Evolutionary conservation across 2,888 invertebrate genomes (phyloP).

Genomic region (Agrotis ipsilon): DNA sequence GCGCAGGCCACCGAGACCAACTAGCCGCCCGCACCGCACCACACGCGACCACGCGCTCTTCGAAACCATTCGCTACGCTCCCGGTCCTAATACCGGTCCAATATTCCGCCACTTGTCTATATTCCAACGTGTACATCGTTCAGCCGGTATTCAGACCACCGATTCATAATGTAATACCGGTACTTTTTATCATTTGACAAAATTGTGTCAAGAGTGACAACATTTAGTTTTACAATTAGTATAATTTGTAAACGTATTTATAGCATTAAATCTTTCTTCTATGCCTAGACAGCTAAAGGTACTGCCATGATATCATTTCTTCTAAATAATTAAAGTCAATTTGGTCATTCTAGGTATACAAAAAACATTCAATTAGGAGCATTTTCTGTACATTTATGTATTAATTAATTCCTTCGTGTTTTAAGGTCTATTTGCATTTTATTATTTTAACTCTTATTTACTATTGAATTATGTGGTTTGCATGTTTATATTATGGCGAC

Average conservation of each 20-base stretch:
- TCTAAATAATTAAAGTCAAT: slow-evolving; percentile 52
- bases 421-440: slow-evolving; percentile 64
- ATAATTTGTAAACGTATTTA: slow-evolving; percentile 61
- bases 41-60: slow-evolving; percentile 30
- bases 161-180: slow-evolving; percentile 61
- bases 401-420: slow-evolving; percentile 68
- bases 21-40: slow-evolving; percentile 46
- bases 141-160: slow-evolving; percentile 69
- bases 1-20: slow-evolving; percentile 72
- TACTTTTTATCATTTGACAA: slow-evolving; percentile 59
- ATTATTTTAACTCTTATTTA: slow-evolving; percentile 63
- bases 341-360: slow-evolving; percentile 57
- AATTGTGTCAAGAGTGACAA: slow-evolving; percentile 54
- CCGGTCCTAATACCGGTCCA: slow-evolving; percentile 30
- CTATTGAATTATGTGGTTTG: slow-evolving; percentile 67
- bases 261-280: slow-evolving; percentile 45
- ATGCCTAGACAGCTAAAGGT: slow-evolving; percentile 70
- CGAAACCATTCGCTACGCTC: slow-evolving; percentile 34
- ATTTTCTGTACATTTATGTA: slow-evolving; percentile 65
- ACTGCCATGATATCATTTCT: slow-evolving; percentile 69
- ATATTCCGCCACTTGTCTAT: slow-evolving; percentile 41
- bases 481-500: slow-evolving; percentile 66
- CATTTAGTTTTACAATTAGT: slow-evolving; percentile 57
- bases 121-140: slow-evolving; percentile 37
- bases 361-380: slow-evolving; percentile 52